Evolutionary conservation across 2,888 invertebrate species (phyloP), one percentile per base, ranked within the genome.

Genomic region (Hyposoter dolosus): DNA sequence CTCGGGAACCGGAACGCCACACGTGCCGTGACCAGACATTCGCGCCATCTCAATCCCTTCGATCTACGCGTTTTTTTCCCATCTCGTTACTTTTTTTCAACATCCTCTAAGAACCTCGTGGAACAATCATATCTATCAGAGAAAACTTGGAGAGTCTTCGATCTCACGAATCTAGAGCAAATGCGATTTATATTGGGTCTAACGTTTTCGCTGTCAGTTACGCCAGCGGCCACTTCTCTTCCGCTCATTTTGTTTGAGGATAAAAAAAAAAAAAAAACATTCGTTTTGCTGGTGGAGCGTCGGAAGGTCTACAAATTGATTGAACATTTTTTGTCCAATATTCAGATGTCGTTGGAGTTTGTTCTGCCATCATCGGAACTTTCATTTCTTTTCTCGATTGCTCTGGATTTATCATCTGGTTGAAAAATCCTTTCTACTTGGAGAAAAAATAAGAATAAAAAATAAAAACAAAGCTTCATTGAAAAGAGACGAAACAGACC

Each of bases 1-100:
- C 74, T 43, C 75, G 32, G 35, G 69, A 82, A 85, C 63, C 82
- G 82, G 85, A 79, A 75, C 82, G 47, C 78, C 50, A 85, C 77
- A 65, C 75, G 78, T 79, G 85, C 69, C 45, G 45, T 45, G 50
- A 40, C 35, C 77, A 23, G n/a, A 50, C 47, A 75, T 53, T 47
- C 74, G 32, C 53, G 56, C 32, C 65, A 50, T 65, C 50, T 66
- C 53, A n/a, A 19, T 35, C 72, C 66, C 53, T 53, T 35, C n/a
- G 15, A 65, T 77, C 35, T 3, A 40, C 9, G 7, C 0, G 3
- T 43, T 69, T 68, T 56, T 68, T 77, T 60, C 28, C 15, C 56
- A 40, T 74, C 56, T 3, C 28, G 28, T 45, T 10, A 15, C 23
- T 65, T 45, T 75, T 76, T 65, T 47, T 63, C 7, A n/a, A 28